These are phyloP conservation scores for Mustela erminea DNA, from an alignment of 2,797 vertebrate species.

Conservation along the genomic window DNA sequence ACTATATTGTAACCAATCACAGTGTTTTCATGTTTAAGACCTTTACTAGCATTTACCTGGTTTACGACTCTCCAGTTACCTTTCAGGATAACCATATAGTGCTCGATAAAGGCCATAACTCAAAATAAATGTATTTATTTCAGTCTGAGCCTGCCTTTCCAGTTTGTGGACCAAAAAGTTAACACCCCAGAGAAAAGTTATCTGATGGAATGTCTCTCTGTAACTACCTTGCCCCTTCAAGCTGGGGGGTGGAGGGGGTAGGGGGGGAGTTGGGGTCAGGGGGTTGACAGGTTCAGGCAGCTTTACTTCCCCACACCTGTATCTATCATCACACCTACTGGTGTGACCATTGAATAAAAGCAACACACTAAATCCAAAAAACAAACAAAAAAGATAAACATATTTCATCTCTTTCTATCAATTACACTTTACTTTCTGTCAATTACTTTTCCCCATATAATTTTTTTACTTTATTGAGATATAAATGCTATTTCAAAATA, in stretches of 20 bases:
- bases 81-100: conserved; percentile 54
- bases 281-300: conserved; percentile 87
- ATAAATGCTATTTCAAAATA: neutral
- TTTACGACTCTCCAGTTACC: neutral
- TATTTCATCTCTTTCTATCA: neutral
- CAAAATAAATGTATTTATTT: conserved; percentile 93
- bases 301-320: conserved; percentile 93
- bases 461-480: neutral
- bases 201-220: conserved; percentile 66
- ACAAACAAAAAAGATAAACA: no score
- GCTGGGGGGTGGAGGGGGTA: no score
- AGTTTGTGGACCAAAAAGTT: conserved; percentile 93
- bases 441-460: neutral
- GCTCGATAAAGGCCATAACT: conserved; percentile 90
- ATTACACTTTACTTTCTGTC: neutral
- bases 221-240: no score
- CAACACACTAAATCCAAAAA: conserved; percentile 94
- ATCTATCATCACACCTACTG: conserved; percentile 92
- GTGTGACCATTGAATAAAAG: conserved; percentile 97
- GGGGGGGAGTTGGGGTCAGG: no score
- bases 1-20: neutral
- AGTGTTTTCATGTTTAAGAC: neutral
- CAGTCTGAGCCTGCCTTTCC: conserved; percentile 95
- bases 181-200: conserved; percentile 90
- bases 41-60: neutral